Evolutionary conservation across 2,888 invertebrate species (phyloP), one percentile per base, ranked within the genome.

Genomic region (Mycogona germanica): DNA sequence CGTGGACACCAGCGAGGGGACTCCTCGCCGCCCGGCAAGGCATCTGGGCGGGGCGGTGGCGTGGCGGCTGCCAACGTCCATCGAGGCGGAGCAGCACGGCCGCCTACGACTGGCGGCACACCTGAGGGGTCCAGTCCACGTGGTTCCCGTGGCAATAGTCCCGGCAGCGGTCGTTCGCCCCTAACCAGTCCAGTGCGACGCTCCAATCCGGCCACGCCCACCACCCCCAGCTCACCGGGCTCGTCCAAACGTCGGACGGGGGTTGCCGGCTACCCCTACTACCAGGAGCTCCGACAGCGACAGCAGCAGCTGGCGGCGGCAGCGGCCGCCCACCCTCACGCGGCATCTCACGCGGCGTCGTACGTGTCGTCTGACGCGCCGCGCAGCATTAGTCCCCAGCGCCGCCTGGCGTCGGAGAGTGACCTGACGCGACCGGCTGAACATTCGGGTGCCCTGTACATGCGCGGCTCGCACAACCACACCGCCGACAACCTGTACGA

Each of bases 321-420:
- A 21, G 37, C 17, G n/a, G 30, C 21, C 26, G 40, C 19, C 19
- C 38, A 48, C 14, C 19, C 25, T 23, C n/a, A 30, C 23, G 28
- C 53, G 38, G 47, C 42, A 19, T 12, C 35, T 12, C 12, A n/a
- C n/a, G 12, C 35, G n/a, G 21, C 19, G 9, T 9, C 14, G 17
- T 21, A 41, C 19, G 12, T 41, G 21, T 52, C 40, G 19, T 32
- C 32, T 25, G 40, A 53, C 25, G 32, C 38, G 30, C 58, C 44
- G 51, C 58, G 66, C 66, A 66, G 63, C 61, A 69, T 59, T 21
- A 81, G 81, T 62, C 83, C 84, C 55, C 84, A 84, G 71, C 75
- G 83, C 19, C 77, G 84, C 58, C 86, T 86, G 71, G 77, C 88
- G 67, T 83, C 84, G 61, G 81, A 89, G 74, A 81, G 88, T 62